phyloP scores from a whole-genome alignment of 2,888 invertebrate genomes.

The Sminthurinus aureus region DNA sequence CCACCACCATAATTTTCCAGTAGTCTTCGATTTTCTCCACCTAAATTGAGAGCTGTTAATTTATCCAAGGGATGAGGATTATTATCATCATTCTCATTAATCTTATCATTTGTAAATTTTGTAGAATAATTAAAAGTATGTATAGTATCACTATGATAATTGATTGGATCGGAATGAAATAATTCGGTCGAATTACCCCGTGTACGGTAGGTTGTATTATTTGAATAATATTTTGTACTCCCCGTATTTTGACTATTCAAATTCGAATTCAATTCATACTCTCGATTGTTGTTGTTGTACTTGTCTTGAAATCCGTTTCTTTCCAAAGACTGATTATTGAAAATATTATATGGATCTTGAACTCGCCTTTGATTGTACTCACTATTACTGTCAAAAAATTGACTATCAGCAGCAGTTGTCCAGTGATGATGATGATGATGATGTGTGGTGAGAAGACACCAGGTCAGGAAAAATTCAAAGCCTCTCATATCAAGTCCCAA shows the following conservation, averaged over 20 bases:
- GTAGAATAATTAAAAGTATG: too few relatives aligned
- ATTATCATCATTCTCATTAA: neutral
- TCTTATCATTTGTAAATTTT: neutral
- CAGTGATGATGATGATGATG: neutral
- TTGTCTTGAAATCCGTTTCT: conserved; percentile 8
- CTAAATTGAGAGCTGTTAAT: neutral
- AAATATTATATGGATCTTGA: conserved; percentile 9
- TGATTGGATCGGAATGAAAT: conserved; percentile 17
- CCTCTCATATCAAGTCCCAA: conserved; percentile 16
- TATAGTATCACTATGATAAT: neutral
- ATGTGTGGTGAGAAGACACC: neutral
- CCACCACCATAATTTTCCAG: conserved; percentile 18
- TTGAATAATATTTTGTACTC: conserved; percentile 18
- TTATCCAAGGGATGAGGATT: neutral
- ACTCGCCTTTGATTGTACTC: neutral
- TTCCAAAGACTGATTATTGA: conserved; percentile 22
- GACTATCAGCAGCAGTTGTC: neutral
- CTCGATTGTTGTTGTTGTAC: conserved; percentile 3
- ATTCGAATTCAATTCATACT: conserved; percentile 11
- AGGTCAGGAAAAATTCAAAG: neutral
- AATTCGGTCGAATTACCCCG: conserved; percentile 32
- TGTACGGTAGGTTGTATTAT: conserved; percentile 26
- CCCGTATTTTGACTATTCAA: neutral
- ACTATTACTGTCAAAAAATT: conserved; percentile 26
- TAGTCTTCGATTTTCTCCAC: neutral